Conservation (phyloP, 2,113 vertebrate species). For the Origma solitaria region DNA sequence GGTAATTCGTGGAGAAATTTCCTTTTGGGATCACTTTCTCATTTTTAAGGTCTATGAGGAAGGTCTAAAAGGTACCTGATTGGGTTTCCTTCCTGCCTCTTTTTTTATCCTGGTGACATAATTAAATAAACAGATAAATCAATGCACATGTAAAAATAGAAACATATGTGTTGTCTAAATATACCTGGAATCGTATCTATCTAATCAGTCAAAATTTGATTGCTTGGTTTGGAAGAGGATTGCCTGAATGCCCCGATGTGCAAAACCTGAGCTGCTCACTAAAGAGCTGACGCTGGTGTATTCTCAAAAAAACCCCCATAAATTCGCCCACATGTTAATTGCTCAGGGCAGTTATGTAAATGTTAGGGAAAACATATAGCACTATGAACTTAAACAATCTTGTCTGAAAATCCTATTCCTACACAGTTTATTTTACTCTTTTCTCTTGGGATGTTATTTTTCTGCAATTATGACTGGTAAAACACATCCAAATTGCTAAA, state of each 20-base stretch:
- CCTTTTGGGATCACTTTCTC: neutral
- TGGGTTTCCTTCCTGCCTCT: neutral
- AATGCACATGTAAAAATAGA: neutral
- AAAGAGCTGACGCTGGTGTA: neutral
- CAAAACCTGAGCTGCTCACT: neutral
- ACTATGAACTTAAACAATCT: neutral
- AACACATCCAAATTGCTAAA: neutral
- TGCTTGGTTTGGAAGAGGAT: neutral
- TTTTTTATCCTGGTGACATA: neutral
- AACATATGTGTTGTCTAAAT: neutral
- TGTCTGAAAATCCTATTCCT: neutral
- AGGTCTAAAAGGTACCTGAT: neutral
- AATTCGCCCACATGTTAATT: neutral
- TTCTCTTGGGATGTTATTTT: neutral
- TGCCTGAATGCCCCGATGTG: neutral
- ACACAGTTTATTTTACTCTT: neutral
- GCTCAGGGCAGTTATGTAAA: neutral
- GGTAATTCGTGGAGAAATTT: neutral
- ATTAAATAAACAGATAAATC: neutral
- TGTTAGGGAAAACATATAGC: neutral
- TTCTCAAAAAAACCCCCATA: neutral
- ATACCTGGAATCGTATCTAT: neutral
- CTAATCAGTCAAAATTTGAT: neutral
- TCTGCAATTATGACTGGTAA: neutral
- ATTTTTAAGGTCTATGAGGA: neutral